phyloP scores from a whole-genome alignment of 2,113 vertebrate species.

The human (Homo sapiens) region GRCh38 chr2:177697001-177697500 shows the following conservation, averaged over 20 bases:
- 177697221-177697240: constrained; percentile 11
- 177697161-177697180: neutral
- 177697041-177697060: constrained; percentile 10
- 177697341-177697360: constrained; percentile 98
- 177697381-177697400: constrained; percentile 98
- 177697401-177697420: constrained; percentile 98
- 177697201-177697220: constrained; percentile 6
- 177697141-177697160: neutral
- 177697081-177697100: neutral
- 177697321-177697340: constrained; percentile 97
- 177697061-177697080: neutral
- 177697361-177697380: constrained; percentile 99
- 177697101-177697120: neutral
- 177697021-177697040: neutral
- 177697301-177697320: constrained; percentile 81
- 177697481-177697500: constrained; percentile 38
- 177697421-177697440: constrained; percentile 97
- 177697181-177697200: neutral
- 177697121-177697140: neutral
- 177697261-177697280: constrained; percentile 42
- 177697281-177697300: constrained; percentile 75
- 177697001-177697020: neutral
- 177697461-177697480: constrained; percentile 70
- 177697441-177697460: constrained; percentile 83
- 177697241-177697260: neutral